Evolutionary conservation across 1,140 invertebrate genomes (phyloP).

Genomic region (Octopus bimaculoides): DNA sequence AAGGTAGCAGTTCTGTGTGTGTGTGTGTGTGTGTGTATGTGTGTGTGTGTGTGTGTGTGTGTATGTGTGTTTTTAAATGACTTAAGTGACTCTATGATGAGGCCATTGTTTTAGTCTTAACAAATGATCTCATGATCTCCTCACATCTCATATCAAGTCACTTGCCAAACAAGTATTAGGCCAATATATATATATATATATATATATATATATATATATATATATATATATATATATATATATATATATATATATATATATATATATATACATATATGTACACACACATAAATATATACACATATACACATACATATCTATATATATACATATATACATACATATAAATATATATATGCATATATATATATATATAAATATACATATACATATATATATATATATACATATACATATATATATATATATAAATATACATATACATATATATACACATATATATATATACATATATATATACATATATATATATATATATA

Average conservation of each 20-base stretch:
- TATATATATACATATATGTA: not conserved
- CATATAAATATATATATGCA: not conserved
- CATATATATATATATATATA: not conserved
- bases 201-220: too few relatives aligned
- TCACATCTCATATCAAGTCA: too few relatives aligned
- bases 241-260: not conserved
- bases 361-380: not conserved
- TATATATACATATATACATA: not conserved
- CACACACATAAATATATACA: not conserved
- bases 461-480: not conserved
- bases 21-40: not conserved
- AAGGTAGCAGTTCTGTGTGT: not conserved
- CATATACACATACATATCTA: not conserved
- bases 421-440: not conserved
- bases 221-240: too few relatives aligned
- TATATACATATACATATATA: not conserved
- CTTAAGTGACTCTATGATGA: too few relatives aligned
- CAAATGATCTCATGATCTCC: too few relatives aligned
- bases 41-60: too few relatives aligned
- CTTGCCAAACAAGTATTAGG: too few relatives aligned
- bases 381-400: not conserved
- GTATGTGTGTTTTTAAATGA: too few relatives aligned
- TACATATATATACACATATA: not conserved
- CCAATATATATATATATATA: too few relatives aligned
- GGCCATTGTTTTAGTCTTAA: too few relatives aligned